Percentiles rank a stretch among this genome's conserved stretches.
Conservation (phyloP, 2,888 invertebrate genomes). For the Drosophila austrosaltans region DNA sequence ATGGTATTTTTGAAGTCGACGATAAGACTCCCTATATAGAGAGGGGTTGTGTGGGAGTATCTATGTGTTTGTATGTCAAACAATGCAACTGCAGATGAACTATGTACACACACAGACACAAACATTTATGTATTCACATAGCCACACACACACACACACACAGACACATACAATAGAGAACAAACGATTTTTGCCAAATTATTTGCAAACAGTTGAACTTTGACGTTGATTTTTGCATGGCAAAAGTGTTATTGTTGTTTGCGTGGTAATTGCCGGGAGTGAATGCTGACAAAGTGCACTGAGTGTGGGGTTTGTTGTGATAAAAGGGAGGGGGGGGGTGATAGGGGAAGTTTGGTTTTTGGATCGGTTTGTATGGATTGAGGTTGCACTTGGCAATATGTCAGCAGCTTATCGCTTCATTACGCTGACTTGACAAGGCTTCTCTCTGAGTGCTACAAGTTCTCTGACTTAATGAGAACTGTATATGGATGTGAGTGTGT, state of each 20-base stretch:
- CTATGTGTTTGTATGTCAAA: conserved; percentile 54
- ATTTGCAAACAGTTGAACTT: conserved; percentile 70
- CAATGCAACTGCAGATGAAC: conserved; percentile 61
- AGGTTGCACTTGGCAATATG: conserved; percentile 67
- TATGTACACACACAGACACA: conserved; percentile 24
- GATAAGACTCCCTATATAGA: conserved; percentile 42
- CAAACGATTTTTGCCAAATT: conserved; percentile 68
- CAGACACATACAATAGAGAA: conserved; percentile 41
- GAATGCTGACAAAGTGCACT: background rate
- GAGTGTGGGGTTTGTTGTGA: background rate
- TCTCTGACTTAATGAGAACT: conserved; percentile 53
- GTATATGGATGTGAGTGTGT: conserved; percentile 2
- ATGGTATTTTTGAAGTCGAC: conserved; percentile 45
- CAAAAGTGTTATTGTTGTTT: conserved; percentile 51
- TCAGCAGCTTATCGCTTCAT: conserved; percentile 69
- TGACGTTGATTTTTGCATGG: conserved; percentile 64
- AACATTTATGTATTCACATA: conserved; percentile 26
- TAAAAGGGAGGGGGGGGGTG: background rate
- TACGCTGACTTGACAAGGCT: conserved; percentile 61
- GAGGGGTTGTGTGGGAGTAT: background rate
- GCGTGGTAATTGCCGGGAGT: conserved; percentile 56
- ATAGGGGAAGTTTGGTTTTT: conserved; percentile 16
- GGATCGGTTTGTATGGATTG: conserved; percentile 46
- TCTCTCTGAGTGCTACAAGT: conserved; percentile 20
- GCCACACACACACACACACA: conserved; percentile 23